phyloP scores from a whole-genome alignment of 1,140 invertebrate genomes.

The Latrodectus geometricus region DNA sequence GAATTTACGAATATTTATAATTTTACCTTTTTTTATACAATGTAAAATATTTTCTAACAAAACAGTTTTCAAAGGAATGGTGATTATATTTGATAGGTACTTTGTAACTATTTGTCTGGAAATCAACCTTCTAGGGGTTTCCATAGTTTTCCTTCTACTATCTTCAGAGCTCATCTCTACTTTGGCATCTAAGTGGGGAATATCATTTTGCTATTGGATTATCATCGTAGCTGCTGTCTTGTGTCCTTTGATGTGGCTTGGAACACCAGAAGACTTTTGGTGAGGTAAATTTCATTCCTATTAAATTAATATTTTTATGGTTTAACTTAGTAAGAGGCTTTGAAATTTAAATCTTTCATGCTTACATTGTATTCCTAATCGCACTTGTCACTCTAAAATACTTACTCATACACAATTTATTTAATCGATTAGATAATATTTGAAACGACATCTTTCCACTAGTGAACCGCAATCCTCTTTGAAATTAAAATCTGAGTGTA shows the following conservation, averaged over 20 bases:
- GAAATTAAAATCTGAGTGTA: too few species aligned
- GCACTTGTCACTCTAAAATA: too few species aligned
- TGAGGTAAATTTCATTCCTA: conserved; percentile 37
- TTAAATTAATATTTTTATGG: conserved; percentile 65
- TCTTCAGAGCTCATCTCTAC: conserved; percentile 76
- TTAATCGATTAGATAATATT: too few species aligned
- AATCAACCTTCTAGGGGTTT: conserved; percentile 78
- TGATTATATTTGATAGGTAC: conserved; percentile 61
- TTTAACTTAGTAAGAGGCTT: not conserved
- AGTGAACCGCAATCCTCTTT: too few species aligned
- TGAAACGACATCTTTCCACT: too few species aligned
- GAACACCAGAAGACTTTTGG: conserved; percentile 81
- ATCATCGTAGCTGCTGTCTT: conserved; percentile 75
- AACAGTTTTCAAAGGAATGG: too few species aligned
- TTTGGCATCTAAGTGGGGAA: conserved; percentile 71
- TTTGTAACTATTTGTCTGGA: conserved; percentile 73
- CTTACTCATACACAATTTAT: too few species aligned
- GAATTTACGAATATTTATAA: too few species aligned
- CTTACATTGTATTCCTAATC: not conserved
- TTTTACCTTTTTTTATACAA: too few species aligned
- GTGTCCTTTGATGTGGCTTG: conserved; percentile 77
- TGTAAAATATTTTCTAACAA: too few species aligned
- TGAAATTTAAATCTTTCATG: not conserved
- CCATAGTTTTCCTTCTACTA: conserved; percentile 78
- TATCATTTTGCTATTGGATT: conserved; percentile 76